A percentile compares a stretch with the other conserved stretches of the same genome.
These are phyloP conservation scores for Limnephilus lunatus DNA, from an alignment of 2,888 invertebrate genomes.

Conservation along the genomic window DNA sequence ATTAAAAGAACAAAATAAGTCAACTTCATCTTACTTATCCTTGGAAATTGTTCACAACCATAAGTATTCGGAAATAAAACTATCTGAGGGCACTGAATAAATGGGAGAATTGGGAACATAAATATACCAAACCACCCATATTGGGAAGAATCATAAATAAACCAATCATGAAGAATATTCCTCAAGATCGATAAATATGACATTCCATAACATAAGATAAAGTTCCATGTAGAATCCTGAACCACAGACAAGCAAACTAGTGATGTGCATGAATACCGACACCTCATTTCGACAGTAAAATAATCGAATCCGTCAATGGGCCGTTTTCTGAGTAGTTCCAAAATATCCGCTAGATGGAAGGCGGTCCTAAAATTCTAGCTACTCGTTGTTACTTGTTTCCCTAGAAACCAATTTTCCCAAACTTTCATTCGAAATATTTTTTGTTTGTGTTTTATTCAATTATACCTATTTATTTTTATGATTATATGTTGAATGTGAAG, in stretches of 20 bases:
- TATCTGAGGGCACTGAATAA: too few relatives aligned
- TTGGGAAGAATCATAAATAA: too few relatives aligned
- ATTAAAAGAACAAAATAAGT: neutral
- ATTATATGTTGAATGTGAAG: neutral
- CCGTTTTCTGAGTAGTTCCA: neutral
- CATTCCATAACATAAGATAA: neutral
- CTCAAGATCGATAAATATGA: neutral
- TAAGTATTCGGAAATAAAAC: neutral
- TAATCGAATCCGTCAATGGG: neutral
- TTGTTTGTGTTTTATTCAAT: slow-evolving; percentile 5
- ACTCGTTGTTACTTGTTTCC: neutral
- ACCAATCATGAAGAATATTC: neutral
- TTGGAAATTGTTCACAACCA: neutral
- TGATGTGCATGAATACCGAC: neutral
- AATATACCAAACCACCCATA: too few relatives aligned
- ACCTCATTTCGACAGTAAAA: neutral
- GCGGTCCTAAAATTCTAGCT: neutral
- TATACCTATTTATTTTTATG: neutral
- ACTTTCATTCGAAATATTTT: slow-evolving; percentile 24
- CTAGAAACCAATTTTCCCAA: neutral
- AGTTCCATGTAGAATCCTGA: neutral
- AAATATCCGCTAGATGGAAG: too few relatives aligned
- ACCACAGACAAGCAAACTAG: neutral
- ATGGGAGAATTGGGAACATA: too few relatives aligned
- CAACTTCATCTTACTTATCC: neutral